These are phyloP conservation scores for Helobdella robusta DNA, from an alignment of 2,888 invertebrate genomes.

Conservation along the genomic window DNA sequence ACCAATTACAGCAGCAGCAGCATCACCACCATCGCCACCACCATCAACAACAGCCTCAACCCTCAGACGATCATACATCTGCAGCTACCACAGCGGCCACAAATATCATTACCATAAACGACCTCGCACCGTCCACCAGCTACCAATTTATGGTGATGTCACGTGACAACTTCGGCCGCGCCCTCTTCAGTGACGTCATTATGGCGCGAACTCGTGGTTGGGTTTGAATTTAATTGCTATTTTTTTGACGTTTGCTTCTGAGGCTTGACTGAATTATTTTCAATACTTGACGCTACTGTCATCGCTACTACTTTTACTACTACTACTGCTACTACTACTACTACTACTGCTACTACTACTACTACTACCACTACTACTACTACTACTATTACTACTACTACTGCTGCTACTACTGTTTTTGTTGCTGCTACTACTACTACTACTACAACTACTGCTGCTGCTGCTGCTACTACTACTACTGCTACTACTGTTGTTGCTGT, in stretches of 20 bases:
- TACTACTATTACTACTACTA: conserved; percentile 2
- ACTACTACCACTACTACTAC: conserved; percentile 3
- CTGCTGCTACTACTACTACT: too few species aligned
- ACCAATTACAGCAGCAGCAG: too few species aligned
- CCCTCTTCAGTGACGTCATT: background rate
- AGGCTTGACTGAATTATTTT: too few species aligned
- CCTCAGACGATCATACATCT: too few species aligned
- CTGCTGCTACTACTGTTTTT: background rate
- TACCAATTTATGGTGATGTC: conserved; percentile 12
- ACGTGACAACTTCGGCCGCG: background rate
- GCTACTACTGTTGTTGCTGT: too few species aligned
- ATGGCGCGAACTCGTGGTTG: too few species aligned
- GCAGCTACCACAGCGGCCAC: background rate
- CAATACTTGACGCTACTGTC: too few species aligned
- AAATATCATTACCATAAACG: background rate
- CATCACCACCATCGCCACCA: too few species aligned
- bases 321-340: conserved; percentile 1
- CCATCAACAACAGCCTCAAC: too few species aligned
- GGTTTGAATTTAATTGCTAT: too few species aligned
- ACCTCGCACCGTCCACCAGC: background rate
- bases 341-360: conserved; percentile 3
- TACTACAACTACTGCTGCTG: too few species aligned
- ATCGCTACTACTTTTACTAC: background rate
- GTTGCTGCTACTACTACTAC: conserved; percentile 3
- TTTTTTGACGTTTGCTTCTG: too few species aligned